These are phyloP conservation scores for Caenorhabditis virilis DNA, from an alignment of 2,888 invertebrate genomes.

Conservation along the genomic window DNA sequence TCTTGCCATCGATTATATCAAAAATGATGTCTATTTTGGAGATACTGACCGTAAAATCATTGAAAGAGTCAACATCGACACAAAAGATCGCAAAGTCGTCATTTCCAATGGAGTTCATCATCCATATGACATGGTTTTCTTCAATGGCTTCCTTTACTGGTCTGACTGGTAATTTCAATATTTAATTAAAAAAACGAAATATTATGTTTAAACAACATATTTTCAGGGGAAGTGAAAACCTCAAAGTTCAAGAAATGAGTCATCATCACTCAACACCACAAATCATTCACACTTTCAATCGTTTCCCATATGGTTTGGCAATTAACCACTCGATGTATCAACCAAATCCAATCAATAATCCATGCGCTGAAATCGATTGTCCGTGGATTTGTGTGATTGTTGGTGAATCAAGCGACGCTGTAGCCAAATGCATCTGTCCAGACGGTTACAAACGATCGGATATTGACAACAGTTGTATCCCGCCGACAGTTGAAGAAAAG, in stretches of 20 bases:
- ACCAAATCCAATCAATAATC: constrained; percentile 24
- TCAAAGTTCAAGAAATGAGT: constrained; percentile 43
- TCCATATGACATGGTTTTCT: constrained; percentile 12
- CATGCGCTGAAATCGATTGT: constrained; percentile 35
- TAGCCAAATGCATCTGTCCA: constrained; percentile 39
- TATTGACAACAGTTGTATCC: constrained; percentile 21
- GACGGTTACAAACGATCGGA: constrained; percentile 32
- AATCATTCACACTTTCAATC: constrained; percentile 42
- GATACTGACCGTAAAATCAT: constrained; percentile 47
- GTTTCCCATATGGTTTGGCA: constrained; percentile 51
- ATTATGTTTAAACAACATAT: too few species aligned
- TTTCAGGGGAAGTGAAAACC: constrained; percentile 10
- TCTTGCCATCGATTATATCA: constrained; percentile 48
- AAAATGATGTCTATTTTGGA: constrained; percentile 49
- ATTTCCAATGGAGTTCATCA: constrained; percentile 36
- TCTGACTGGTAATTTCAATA: constrained; percentile 43
- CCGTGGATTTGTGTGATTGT: constrained; percentile 39
- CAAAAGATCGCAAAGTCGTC: constrained; percentile 30
- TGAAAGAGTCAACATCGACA: constrained; percentile 48
- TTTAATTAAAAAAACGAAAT: too few species aligned
- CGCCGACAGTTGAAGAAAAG: constrained; percentile 13
- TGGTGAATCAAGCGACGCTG: not conserved
- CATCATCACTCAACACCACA: constrained; percentile 38
- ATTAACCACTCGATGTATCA: constrained; percentile 51
- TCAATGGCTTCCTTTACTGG: constrained; percentile 47